A percentile compares a stretch with the other conserved stretches of the same genome.
Evolutionary conservation across 2,797 vertebrate genomes (phyloP).

Genomic region (Acrossocheilus wenchowensis): DNA sequence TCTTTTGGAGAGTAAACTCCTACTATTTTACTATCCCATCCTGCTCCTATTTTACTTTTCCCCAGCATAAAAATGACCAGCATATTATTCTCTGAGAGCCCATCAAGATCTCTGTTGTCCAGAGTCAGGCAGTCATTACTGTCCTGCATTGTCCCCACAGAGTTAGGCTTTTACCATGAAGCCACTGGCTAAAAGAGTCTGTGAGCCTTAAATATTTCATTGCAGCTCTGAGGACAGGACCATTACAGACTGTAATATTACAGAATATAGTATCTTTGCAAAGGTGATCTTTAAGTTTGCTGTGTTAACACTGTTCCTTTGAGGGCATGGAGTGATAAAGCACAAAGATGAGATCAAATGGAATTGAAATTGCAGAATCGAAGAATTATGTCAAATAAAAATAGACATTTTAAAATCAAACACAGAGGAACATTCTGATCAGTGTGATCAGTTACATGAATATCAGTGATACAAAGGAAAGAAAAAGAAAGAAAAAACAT

Average conservation of each 20-base stretch:
- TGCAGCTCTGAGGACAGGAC: slow-evolving; percentile 25
- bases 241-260: slow-evolving; percentile 63
- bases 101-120: neutral
- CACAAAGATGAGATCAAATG: slow-evolving; percentile 1
- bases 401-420: neutral
- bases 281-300: slow-evolving; percentile 11
- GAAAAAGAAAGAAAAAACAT: slow-evolving; percentile 35
- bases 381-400: slow-evolving; percentile 6
- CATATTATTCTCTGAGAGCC: slow-evolving; percentile 57
- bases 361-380: slow-evolving; percentile 4
- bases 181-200: slow-evolving; percentile 55
- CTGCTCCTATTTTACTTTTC: slow-evolving; percentile 6
- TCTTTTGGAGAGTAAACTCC: slow-evolving; percentile 61
- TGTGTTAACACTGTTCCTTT: slow-evolving; percentile 5
- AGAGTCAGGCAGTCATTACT: slow-evolving; percentile 46
- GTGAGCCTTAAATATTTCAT: slow-evolving; percentile 86
- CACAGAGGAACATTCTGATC: neutral
- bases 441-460: slow-evolving; percentile 20
- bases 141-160: slow-evolving; percentile 46
- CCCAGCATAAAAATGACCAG: slow-evolving; percentile 65
- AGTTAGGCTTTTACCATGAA: slow-evolving; percentile 58
- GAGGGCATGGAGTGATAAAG: neutral
- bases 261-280: slow-evolving; percentile 20
- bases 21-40: slow-evolving; percentile 52
- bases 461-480: slow-evolving; percentile 53